Conservation (phyloP, 2,888 invertebrate genomes). For the Habroteleia sp. region DNA sequence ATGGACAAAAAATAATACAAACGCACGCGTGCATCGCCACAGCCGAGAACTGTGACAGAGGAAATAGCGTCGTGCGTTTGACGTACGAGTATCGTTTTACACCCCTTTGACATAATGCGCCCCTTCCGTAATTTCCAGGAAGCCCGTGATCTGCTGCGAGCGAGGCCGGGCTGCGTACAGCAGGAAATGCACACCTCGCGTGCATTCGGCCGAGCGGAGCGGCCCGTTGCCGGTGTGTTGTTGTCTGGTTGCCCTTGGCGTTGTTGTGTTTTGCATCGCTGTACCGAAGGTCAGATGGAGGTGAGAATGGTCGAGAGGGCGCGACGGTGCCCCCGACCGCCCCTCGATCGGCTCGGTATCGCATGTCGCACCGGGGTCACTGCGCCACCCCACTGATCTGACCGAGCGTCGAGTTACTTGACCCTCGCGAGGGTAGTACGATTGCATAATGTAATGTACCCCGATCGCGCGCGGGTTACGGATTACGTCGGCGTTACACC, state of each 20-base stretch:
- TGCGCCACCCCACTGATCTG: neutral
- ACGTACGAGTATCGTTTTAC: slow-evolving; percentile 45
- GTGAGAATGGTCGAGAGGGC: slow-evolving; percentile 8
- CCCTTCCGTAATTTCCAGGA: slow-evolving; percentile 39
- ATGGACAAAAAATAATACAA: slow-evolving; percentile 27
- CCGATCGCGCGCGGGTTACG: neutral
- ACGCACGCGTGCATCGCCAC: slow-evolving; percentile 13
- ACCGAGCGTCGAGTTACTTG: slow-evolving; percentile 52
- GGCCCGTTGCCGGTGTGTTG: neutral
- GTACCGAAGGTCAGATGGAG: slow-evolving; percentile 8
- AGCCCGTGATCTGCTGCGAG: slow-evolving; percentile 55
- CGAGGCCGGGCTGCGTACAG: slow-evolving; percentile 11
- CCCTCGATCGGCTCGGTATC: slow-evolving; percentile 32
- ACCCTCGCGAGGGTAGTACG: slow-evolving; percentile 54
- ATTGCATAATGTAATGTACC: slow-evolving; percentile 55
- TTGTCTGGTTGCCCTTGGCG: neutral
- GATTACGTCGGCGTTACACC: slow-evolving; percentile 43
- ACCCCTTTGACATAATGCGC: slow-evolving; percentile 52
- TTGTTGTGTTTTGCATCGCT: slow-evolving; percentile 10
- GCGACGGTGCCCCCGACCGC: neutral
- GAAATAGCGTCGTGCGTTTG: slow-evolving; percentile 16
- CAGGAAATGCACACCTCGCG: slow-evolving; percentile 46
- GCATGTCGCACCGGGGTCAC: slow-evolving; percentile 33
- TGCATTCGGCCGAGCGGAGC: slow-evolving; percentile 11
- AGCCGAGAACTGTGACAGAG: neutral